Evolutionary conservation across 2,113 vertebrate genomes (phyloP).

Genomic region (Callopanchax toddi): DNA sequence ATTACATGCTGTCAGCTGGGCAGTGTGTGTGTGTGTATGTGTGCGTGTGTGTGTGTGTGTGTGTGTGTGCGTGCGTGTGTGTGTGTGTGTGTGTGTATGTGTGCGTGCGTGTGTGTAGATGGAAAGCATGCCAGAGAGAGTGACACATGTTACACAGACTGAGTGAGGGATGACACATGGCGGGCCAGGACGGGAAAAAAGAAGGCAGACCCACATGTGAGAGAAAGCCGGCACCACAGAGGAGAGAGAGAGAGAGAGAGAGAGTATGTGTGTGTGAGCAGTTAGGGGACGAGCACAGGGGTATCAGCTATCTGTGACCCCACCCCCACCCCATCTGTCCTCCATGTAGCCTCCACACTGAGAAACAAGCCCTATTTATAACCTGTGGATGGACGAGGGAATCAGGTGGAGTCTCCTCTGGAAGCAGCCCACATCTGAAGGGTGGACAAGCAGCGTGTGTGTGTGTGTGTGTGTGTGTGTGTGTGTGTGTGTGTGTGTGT

Average conservation of each 20-base stretch:
- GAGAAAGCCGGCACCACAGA: constrained; percentile 43
- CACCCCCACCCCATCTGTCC: constrained; percentile 37
- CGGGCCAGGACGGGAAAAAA: constrained; percentile 24
- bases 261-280: background rate
- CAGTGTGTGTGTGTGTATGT: background rate
- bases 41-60: no score
- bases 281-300: constrained; percentile 63
- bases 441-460: constrained; percentile 40
- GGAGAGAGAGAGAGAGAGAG: background rate
- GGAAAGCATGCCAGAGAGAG: constrained; percentile 62
- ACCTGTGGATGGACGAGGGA: constrained; percentile 78
- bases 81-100: constrained; percentile 10
- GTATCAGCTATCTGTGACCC: constrained; percentile 74
- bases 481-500: constrained; percentile 16
- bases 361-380: constrained; percentile 81
- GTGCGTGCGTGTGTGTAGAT: constrained; percentile 26
- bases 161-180: constrained; percentile 72
- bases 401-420: constrained; percentile 78
- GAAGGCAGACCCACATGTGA: constrained; percentile 37
- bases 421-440: constrained; percentile 57
- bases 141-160: constrained; percentile 69
- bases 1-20: constrained; percentile 77
- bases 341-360: constrained; percentile 47
- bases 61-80: no score
- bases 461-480: constrained; percentile 21